Conservation (phyloP, 2,888 invertebrate species). For the Meiosimyza decipiens region DNA sequence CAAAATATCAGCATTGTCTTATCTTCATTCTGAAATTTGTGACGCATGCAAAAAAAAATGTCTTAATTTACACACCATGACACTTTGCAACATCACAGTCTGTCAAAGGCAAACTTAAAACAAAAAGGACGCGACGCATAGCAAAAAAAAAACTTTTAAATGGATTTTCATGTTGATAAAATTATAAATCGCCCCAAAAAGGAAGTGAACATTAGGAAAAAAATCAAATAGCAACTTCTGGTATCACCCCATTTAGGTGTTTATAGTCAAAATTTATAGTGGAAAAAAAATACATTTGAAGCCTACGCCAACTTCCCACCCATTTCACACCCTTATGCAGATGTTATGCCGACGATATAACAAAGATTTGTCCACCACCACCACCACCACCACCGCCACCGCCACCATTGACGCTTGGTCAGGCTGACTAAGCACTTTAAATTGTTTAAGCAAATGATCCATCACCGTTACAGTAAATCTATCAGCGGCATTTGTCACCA, state of each 20-base stretch:
- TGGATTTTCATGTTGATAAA: slow-evolving; percentile 57
- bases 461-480: slow-evolving; percentile 63
- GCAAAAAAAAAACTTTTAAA: slow-evolving; percentile 53
- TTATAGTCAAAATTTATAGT: background rate
- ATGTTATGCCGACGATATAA: background rate
- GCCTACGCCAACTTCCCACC: slow-evolving; percentile 33
- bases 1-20: no score
- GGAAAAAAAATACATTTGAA: background rate
- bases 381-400: no score
- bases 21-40: no score
- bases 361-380: background rate
- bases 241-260: slow-evolving; percentile 7
- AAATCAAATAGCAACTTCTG: slow-evolving; percentile 38
- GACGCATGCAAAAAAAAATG: no score
- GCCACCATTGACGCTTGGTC: background rate
- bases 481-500: slow-evolving; percentile 49
- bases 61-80: no score
- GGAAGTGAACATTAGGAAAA: slow-evolving; percentile 8
- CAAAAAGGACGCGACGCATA: no score
- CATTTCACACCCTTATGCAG: slow-evolving; percentile 38
- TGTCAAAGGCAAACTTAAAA: no score
- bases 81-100: no score
- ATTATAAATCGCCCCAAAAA: slow-evolving; percentile 49
- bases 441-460: slow-evolving; percentile 64
- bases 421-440: slow-evolving; percentile 55